phyloP scores from a whole-genome alignment of 2,113 vertebrate species.

The Daphoenositta chrysoptera region DNA sequence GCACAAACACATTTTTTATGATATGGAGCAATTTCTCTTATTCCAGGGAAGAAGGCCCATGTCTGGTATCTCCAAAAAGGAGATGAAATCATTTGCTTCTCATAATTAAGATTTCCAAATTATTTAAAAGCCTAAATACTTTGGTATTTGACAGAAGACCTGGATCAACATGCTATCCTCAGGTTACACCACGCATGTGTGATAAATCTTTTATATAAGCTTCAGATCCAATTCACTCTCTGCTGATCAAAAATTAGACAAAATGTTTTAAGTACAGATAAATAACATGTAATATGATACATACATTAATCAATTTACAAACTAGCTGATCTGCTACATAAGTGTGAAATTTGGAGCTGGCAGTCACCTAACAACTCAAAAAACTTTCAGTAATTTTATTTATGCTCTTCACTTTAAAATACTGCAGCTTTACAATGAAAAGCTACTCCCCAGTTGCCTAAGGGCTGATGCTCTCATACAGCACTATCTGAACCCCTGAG shows the following conservation, averaged over 20 bases:
- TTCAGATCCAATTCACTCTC: background rate
- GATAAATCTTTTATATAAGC: background rate
- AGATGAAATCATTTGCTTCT: background rate
- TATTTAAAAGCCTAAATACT: background rate
- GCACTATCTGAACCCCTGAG: background rate
- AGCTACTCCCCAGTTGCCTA: background rate
- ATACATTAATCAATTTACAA: background rate
- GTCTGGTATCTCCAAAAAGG: background rate
- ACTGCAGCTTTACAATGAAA: background rate
- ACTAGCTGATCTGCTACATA: background rate
- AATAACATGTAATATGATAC: background rate
- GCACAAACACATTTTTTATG: background rate
- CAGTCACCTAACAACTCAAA: background rate
- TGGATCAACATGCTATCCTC: background rate
- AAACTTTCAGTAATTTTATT: background rate
- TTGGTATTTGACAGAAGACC: background rate
- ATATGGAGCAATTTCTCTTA: background rate
- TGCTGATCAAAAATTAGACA: background rate
- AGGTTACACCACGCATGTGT: accelerated
- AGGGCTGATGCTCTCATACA: background rate
- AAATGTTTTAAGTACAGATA: background rate
- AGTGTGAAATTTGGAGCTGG: background rate
- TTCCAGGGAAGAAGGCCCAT: accelerated
- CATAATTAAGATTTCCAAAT: background rate
- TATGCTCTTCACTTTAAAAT: background rate